Evolutionary conservation across 2,888 invertebrate genomes (phyloP).

Genomic region (Aricia artaxerxes): DNA sequence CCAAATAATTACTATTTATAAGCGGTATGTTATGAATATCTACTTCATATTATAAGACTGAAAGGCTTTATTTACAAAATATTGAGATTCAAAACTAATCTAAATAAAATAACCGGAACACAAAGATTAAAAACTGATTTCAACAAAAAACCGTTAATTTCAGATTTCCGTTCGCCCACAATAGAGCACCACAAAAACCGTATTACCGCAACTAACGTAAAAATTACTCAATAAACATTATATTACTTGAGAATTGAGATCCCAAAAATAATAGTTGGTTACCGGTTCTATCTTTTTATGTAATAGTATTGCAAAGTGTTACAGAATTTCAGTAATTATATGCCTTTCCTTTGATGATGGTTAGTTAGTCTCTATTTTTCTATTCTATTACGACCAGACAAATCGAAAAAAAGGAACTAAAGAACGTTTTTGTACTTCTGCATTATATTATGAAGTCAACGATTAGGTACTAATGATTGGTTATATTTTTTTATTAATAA

Average conservation of each 20-base stretch:
- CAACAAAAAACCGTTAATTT: background rate
- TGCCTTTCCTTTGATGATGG: background rate
- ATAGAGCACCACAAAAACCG: background rate
- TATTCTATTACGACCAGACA: too few relatives aligned
- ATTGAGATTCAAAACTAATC: too few relatives aligned
- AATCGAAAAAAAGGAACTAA: too few relatives aligned
- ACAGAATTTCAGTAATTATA: background rate
- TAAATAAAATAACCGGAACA: background rate
- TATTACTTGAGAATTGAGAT: background rate
- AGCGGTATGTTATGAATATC: too few relatives aligned
- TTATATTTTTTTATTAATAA: too few relatives aligned
- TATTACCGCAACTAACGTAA: background rate
- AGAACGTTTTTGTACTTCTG: too few relatives aligned
- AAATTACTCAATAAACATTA: background rate
- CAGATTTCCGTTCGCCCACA: background rate
- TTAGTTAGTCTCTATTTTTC: too few relatives aligned
- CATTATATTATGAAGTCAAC: too few relatives aligned
- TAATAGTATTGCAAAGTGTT: constrained; percentile 2
- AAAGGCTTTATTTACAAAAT: too few relatives aligned
- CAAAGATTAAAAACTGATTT: background rate
- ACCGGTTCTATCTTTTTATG: background rate
- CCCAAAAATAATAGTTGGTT: background rate
- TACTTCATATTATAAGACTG: too few relatives aligned
- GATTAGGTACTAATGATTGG: too few relatives aligned
- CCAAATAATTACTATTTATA: too few relatives aligned